Percentiles rank a stretch among this genome's conserved stretches.
Evolutionary conservation across 2,888 invertebrate species (phyloP).

Genomic region (Ommatoiulus sabulosus): DNA sequence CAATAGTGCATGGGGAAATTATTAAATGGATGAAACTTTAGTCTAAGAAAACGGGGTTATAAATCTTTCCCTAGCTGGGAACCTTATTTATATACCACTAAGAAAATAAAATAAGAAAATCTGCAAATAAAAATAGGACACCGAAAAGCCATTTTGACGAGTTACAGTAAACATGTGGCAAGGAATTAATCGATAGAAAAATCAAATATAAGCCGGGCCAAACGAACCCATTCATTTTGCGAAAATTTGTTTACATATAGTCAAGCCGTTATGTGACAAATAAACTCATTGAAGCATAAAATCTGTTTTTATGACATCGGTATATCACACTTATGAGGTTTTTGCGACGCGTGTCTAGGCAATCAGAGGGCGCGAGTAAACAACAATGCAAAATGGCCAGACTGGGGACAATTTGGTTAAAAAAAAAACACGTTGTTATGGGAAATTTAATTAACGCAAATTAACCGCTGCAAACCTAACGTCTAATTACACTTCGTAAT

Average conservation of each 20-base stretch:
- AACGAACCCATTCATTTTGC: background rate
- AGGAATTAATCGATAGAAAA: background rate
- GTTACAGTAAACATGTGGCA: background rate
- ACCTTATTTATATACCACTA: background rate
- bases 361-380: background rate
- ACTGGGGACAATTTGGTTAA: background rate
- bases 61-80: background rate
- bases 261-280: background rate
- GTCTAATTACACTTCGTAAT: background rate
- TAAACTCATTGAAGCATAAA: background rate
- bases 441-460: background rate
- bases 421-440: background rate
- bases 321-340: background rate
- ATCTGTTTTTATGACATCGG: conserved; percentile 8
- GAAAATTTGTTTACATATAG: background rate
- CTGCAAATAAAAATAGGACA: no score
- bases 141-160: background rate
- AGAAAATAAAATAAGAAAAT: no score
- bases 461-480: background rate
- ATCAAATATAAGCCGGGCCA: background rate
- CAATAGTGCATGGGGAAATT: no score
- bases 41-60: no score
- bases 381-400: background rate
- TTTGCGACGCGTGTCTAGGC: background rate
- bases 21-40: no score